Evolutionary conservation across 2,888 invertebrate genomes (phyloP).

Genomic region (Lasius fuliginosus): DNA sequence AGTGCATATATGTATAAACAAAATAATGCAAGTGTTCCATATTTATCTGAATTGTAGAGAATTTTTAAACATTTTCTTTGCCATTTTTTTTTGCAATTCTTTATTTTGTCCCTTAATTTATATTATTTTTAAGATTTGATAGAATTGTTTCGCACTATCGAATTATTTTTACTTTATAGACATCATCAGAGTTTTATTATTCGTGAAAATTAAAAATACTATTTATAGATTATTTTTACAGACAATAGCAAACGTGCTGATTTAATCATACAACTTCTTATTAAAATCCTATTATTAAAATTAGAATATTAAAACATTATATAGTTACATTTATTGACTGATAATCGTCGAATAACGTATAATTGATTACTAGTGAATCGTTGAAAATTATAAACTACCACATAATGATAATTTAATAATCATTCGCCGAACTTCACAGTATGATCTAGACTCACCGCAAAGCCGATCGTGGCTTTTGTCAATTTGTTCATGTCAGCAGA

Average conservation of each 20-base stretch:
- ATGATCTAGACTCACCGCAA: slow-evolving; percentile 53
- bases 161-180: not conserved
- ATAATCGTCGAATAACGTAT: slow-evolving; percentile 31
- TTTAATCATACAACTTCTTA: not conserved
- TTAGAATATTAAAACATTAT: slow-evolving; percentile 9
- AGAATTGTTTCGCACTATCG: not conserved
- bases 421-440: slow-evolving; percentile 35
- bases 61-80: not conserved
- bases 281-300: not conserved
- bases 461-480: slow-evolving; percentile 55
- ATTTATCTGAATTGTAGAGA: not conserved
- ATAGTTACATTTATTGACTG: slow-evolving; percentile 12
- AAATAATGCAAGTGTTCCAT: not conserved
- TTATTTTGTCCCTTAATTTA: not conserved
- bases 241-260: not conserved
- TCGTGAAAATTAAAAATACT: not conserved
- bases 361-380: slow-evolving; percentile 59
- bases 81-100: not conserved
- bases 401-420: slow-evolving; percentile 62
- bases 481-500: slow-evolving; percentile 50
- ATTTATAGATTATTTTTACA: not conserved
- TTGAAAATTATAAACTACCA: slow-evolving; percentile 60
- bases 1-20: not conserved
- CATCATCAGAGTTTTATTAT: not conserved
- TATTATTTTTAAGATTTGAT: not conserved